Evolutionary conservation across 2,113 vertebrate species (phyloP), one percentile per base, ranked within the genome.

Genomic region (Cephalopterus ornatus): DNA sequence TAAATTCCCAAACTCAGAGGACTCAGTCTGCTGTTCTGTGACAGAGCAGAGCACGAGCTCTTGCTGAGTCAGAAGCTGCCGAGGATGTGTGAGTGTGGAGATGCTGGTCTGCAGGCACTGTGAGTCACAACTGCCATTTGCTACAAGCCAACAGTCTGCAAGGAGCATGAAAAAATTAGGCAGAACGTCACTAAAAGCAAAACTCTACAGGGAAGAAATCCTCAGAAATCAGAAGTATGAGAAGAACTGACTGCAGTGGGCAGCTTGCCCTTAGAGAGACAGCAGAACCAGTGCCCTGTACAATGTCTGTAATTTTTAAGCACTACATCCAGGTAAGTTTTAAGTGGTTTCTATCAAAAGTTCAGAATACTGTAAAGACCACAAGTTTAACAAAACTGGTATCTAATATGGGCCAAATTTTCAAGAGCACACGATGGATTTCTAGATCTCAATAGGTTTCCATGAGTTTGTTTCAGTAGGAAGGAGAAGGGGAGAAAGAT

Each of bases 21-120:
- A 73, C 42, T 92, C 73, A 7, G 28, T 41, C 58, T 81, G 74
- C 55, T 70, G 6, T 62, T 81, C 67, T 47, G 70, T 81, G 72
- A 19, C 39, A 32, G 67, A 73, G 49, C 82, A 80, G 37, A 89
- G 68, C 79, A 53, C 0, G 6, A 73, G 61, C 82, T 77, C 62
- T 11, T 77, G 95, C 97, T 91, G 92, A 92, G 76, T 92, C 92
- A 96, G 92, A 49, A 75, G 77, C 63, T 58, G 52, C 66, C 6
- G 28, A 23, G 55, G 86, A 83, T 26, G 62, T 13, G 47, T 5
- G 14, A 50, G 32, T 15, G 21, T 61, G 70, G 65, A 85, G 66
- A 21, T 11, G n/a, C 41, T 47, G 71, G n/a, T 41, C 37, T 87
- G 15, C 75, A 82, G 44, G 27, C 80, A 35, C n/a, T 30, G 46